These are phyloP conservation scores for Sarcophaga carnaria DNA, from an alignment of 2,888 invertebrate genomes.

Conservation along the genomic window DNA sequence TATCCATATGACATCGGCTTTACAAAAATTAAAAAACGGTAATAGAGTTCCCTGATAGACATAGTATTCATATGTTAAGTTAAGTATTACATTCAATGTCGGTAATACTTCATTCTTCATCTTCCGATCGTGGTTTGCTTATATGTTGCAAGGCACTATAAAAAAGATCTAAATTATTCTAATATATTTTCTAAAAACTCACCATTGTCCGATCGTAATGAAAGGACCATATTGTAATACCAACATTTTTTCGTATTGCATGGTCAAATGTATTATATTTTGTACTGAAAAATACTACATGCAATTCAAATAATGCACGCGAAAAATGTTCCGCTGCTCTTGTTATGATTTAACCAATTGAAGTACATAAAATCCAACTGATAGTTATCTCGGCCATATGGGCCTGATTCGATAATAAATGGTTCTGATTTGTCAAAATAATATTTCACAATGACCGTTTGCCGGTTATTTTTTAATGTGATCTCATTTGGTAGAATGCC, in stretches of 20 bases:
- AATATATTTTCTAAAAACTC: background rate
- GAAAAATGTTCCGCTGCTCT: no score
- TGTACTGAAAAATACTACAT: no score
- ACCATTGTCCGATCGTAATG: background rate
- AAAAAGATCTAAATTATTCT: no score
- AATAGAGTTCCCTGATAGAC: no score
- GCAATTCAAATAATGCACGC: no score
- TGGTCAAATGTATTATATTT: no score
- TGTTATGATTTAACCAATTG: background rate
- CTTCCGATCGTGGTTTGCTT: background rate
- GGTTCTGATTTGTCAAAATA: background rate
- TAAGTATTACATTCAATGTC: no score
- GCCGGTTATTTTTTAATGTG: background rate
- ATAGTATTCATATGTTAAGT: no score
- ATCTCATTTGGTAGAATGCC: no score
- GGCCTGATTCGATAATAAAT: background rate
- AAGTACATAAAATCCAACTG: slow-evolving; percentile 8
- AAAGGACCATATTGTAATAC: background rate
- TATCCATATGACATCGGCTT: no score
- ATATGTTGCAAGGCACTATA: background rate
- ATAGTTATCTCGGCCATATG: background rate
- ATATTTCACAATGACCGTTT: background rate
- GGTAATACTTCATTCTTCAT: no score
- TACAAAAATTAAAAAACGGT: no score
- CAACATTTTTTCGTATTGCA: background rate